Evolutionary conservation across 2,888 invertebrate species (phyloP), one percentile per base, ranked within the genome.

Genomic region (Ditula angustiorana): DNA sequence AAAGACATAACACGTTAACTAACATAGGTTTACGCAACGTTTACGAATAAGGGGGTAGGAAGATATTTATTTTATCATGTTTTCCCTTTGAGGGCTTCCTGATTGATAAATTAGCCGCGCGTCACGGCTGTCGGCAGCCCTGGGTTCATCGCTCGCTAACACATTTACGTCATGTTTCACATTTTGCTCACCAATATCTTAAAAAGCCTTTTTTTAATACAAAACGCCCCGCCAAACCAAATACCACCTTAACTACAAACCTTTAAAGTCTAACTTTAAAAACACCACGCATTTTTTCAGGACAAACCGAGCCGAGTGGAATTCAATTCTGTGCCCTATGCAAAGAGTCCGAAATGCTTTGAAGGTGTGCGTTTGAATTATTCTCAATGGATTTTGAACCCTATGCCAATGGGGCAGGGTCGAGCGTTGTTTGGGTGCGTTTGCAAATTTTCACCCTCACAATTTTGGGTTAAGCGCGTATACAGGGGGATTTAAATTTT

Each of bases 401-500:
- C 55, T 52, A 56, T 26, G 7, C 8, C 3, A 11, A 19, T 63
- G 8, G 13, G 8, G 5, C 63, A 70, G 28, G 53, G 72, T 70
- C 26, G 55, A 46, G 53, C 66, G 62, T 69, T 33, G 63, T 44
- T 44, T 62, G 61, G 24, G 46, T 19, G 55, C 26, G 19, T 35
- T 35, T 28, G 21, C 23, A 35, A 53, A 62, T 61, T 53, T 53
- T 53, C 16, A 7, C 35, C 46, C 59, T 59, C 64, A 62, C 52
- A 63, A 66, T 70, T 71, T 67, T 62, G 44, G 67, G 55, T 61
- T 67, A 68, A 70, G 63, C 68, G 55, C 30, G 53, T 62, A 66
- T 71, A 73, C 70, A 62, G 74, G 69, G 3, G 64, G 71, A 35
- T 70, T 57, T 72, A 67, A 71, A 69, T 72, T 69, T 73, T 73